Conservation (phyloP, 2,113 vertebrate genomes). For the Rattus norvegicus region GRCr8 NC_086030.1:27326001-27326500, state of each 20-base stretch:
- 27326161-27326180: not conserved
- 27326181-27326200: not conserved
- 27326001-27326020: not conserved
- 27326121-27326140: not conserved
- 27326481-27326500: too few species aligned
- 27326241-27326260: too few species aligned
- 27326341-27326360: too few species aligned
- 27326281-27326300: too few species aligned
- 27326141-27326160: not conserved
- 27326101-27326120: constrained; percentile 11
- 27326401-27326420: not conserved
- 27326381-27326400: too few species aligned
- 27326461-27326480: too few species aligned
- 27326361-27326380: too few species aligned
- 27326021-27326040: not conserved
- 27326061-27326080: not conserved
- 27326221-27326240: not conserved
- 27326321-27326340: too few species aligned
- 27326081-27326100: not conserved
- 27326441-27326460: not conserved
- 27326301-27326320: too few species aligned
- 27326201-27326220: constrained; percentile 8
- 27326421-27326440: not conserved
- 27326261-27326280: too few species aligned
- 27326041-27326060: not conserved